These are phyloP conservation scores for Dipodomys spectabilis DNA, from an alignment of 2,113 vertebrate genomes.

Conservation along the genomic window DNA sequence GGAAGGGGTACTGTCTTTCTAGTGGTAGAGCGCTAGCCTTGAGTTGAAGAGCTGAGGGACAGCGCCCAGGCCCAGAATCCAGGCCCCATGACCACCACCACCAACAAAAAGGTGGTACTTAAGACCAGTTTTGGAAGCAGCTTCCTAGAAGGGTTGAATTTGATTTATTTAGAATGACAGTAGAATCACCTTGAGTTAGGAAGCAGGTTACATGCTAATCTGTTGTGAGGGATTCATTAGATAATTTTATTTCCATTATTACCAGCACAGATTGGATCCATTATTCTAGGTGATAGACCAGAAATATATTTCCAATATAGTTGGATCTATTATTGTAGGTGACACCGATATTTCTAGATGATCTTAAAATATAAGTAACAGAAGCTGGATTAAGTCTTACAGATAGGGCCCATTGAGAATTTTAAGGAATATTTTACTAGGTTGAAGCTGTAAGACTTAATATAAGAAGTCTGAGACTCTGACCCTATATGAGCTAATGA, in stretches of 20 bases:
- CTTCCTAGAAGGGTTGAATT: slow-evolving; percentile 5
- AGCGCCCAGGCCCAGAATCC: background rate
- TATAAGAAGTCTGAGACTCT: background rate
- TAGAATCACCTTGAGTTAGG: slow-evolving; percentile 52
- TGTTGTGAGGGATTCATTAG: slow-evolving; percentile 11
- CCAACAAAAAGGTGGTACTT: background rate
- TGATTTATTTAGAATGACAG: slow-evolving; percentile 33
- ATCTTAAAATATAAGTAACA: slow-evolving; percentile 30
- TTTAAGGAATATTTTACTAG: slow-evolving; percentile 2
- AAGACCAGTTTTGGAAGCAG: background rate
- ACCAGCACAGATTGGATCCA: slow-evolving; percentile 2
- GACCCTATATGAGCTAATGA: background rate
- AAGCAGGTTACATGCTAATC: background rate
- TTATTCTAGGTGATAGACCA: background rate
- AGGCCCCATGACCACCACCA: too few relatives aligned
- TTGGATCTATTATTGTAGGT: background rate
- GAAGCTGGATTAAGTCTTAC: background rate
- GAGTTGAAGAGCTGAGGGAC: too few relatives aligned
- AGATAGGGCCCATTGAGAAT: background rate
- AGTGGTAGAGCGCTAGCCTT: too few relatives aligned
- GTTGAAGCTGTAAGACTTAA: background rate
- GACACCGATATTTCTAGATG: background rate
- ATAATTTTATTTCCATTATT: slow-evolving; percentile 54
- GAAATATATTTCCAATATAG: too few relatives aligned
- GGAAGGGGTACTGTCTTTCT: too few relatives aligned